These are phyloP conservation scores for Neuroscelio doddi DNA, from an alignment of 2,888 invertebrate genomes.

Conservation along the genomic window DNA sequence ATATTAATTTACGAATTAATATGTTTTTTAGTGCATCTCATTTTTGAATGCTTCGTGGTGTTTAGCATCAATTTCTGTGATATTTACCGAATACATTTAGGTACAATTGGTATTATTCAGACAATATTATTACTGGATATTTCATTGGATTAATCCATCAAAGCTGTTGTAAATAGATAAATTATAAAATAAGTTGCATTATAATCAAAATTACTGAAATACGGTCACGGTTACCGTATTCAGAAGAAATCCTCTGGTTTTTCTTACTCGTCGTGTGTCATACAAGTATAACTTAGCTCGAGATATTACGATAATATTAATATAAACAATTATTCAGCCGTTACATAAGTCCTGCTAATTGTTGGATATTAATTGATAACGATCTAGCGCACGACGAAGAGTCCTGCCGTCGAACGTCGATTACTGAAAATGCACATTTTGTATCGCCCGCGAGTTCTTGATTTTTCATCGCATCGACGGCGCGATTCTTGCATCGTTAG, in stretches of 20 bases:
- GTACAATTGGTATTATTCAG: too few relatives aligned
- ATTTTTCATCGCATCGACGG: conserved; percentile 9
- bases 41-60: too few relatives aligned
- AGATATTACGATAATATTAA: conserved; percentile 30
- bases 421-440: too few relatives aligned
- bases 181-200: too few relatives aligned
- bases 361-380: conserved; percentile 21
- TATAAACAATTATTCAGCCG: conserved; percentile 30
- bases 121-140: too few relatives aligned
- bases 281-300: conserved; percentile 33
- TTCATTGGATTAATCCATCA: too few relatives aligned
- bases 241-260: conserved; percentile 25
- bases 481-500: conserved; percentile 8
- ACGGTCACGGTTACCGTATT: conserved; percentile 29
- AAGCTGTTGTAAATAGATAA: too few relatives aligned
- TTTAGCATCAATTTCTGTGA: too few relatives aligned
- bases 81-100: too few relatives aligned
- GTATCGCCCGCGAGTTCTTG: background rate
- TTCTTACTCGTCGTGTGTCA: conserved; percentile 41
- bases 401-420: background rate
- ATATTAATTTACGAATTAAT: too few relatives aligned
- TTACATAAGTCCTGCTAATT: conserved; percentile 15
- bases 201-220: too few relatives aligned
- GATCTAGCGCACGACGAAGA: background rate
- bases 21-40: too few relatives aligned